These are phyloP conservation scores for Cossypha niveicapilla DNA, from an alignment of 2,797 vertebrate species.

Conservation along the genomic window DNA sequence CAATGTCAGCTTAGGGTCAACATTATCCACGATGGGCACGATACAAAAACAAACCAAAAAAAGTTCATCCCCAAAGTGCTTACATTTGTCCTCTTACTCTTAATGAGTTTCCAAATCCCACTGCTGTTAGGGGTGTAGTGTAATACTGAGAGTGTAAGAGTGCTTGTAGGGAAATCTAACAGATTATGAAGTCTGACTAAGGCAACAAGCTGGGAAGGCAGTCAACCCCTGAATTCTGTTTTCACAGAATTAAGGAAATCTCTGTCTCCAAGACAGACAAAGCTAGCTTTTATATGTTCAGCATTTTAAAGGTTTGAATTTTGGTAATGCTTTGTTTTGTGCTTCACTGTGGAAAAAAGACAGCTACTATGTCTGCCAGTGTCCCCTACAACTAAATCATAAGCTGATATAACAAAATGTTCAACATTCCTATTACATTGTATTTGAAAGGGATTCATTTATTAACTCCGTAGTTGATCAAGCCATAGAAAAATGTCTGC, in stretches of 20 bases:
- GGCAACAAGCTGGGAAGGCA: not conserved
- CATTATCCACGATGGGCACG: not conserved
- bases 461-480: not conserved
- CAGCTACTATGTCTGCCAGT: not conserved
- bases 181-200: not conserved
- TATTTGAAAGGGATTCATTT: not conserved
- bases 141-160: not conserved
- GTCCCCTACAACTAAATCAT: not conserved
- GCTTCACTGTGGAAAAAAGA: not conserved
- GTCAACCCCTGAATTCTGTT: not conserved
- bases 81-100: not conserved
- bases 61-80: not conserved
- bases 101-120: not conserved
- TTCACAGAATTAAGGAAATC: slow-evolving; percentile 1
- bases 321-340: not conserved
- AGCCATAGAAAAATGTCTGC: not conserved
- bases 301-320: not conserved
- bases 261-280: not conserved
- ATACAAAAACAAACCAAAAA: not conserved
- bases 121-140: not conserved
- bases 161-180: not conserved
- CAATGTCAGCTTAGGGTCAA: not conserved
- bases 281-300: not conserved
- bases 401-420: not conserved
- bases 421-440: not conserved